These are phyloP conservation scores for Rhopalosiphum nymphaeae DNA, from an alignment of 2,888 invertebrate species.

Conservation along the genomic window DNA sequence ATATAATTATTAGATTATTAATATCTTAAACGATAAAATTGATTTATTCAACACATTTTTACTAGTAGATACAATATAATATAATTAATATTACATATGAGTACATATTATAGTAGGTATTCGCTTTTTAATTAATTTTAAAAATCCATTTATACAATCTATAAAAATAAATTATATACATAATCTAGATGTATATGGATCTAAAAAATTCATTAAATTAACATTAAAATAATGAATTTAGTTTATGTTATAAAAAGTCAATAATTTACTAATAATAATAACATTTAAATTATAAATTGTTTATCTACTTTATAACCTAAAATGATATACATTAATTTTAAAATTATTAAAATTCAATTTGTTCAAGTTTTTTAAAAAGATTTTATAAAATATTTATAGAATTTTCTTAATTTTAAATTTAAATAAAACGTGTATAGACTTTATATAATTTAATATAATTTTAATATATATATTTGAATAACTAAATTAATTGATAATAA, in stretches of 20 bases:
- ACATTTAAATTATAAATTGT: not conserved
- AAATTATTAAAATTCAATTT: not conserved
- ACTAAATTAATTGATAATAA: not conserved
- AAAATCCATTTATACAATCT: not conserved
- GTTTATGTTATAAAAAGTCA: not conserved
- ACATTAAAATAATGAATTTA: not conserved
- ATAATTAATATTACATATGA: too few species aligned
- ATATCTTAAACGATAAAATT: not conserved
- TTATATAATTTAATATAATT: too few species aligned
- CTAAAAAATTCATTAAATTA: not conserved
- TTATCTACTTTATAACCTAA: not conserved
- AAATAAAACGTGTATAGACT: too few species aligned
- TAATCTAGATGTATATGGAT: not conserved
- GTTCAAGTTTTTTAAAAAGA: not conserved
- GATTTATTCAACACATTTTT: not conserved
- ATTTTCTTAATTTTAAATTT: not conserved
- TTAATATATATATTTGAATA: not conserved
- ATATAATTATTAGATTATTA: not conserved
- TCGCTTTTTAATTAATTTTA: not conserved
- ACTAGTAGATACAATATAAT: not conserved
- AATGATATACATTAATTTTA: not conserved
- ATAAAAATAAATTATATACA: not conserved
- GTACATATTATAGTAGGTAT: too few species aligned
- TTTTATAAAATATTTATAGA: not conserved
- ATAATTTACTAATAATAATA: not conserved